These are phyloP conservation scores for Thalassophryne amazonica DNA, from an alignment of 2,797 vertebrate genomes.

Conservation along the genomic window DNA sequence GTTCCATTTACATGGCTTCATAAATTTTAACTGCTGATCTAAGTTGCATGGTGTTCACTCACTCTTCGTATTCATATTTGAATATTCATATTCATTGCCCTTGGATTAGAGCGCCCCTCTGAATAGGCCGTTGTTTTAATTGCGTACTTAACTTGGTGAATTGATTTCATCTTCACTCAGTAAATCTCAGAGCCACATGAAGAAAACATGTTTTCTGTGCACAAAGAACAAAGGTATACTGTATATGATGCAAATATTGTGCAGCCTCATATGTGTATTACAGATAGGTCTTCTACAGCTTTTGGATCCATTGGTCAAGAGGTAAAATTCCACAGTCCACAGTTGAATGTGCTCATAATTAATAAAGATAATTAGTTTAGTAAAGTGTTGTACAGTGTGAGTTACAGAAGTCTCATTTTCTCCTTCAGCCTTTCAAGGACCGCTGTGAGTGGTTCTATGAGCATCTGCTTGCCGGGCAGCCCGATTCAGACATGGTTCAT, in stretches of 20 bases:
- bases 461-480: slow-evolving; percentile 90
- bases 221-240: slow-evolving; percentile 64
- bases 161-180: slow-evolving; percentile 63
- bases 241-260: slow-evolving; percentile 71
- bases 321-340: slow-evolving; percentile 30
- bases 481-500: slow-evolving; percentile 97
- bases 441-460: slow-evolving; percentile 99
- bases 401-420: slow-evolving; percentile 26
- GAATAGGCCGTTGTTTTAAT: slow-evolving; percentile 67
- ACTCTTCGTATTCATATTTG: slow-evolving; percentile 58
- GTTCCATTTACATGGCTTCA: slow-evolving; percentile 52
- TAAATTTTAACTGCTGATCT: slow-evolving; percentile 61
- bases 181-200: slow-evolving; percentile 8
- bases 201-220: slow-evolving; percentile 33
- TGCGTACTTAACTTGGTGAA: slow-evolving; percentile 69
- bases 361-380: slow-evolving; percentile 32
- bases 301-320: slow-evolving; percentile 3
- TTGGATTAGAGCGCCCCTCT: slow-evolving; percentile 58
- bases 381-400: slow-evolving; percentile 11
- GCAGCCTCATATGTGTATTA: slow-evolving; percentile 23
- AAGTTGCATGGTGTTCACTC: slow-evolving; percentile 23
- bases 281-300: slow-evolving; percentile 30
- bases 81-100: slow-evolving; percentile 58
- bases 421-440: slow-evolving; percentile 92
- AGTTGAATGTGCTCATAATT: too few relatives aligned